phyloP scores from a whole-genome alignment of 2,113 vertebrate genomes.

The Oncorhynchus nerka region DNA sequence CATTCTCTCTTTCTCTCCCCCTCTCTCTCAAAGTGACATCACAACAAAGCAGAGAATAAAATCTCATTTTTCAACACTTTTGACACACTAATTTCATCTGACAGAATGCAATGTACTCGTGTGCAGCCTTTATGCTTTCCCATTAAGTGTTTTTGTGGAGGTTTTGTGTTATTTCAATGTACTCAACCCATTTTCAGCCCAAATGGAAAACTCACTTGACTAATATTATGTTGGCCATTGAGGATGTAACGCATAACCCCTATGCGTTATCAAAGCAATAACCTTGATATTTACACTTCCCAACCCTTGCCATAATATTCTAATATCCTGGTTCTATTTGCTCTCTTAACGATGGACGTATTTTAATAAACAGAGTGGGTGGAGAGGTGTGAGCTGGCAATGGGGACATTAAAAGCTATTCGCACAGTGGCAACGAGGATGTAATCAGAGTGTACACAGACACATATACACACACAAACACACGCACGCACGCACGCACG shows the following conservation, averaged over 20 bases:
- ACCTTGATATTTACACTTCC: constrained; percentile 14
- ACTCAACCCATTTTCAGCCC: constrained; percentile 10
- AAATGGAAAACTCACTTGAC: neutral
- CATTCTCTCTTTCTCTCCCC: neutral
- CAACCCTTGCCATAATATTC: constrained; percentile 12
- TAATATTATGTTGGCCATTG: neutral
- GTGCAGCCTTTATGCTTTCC: constrained; percentile 4
- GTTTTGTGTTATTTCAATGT: neutral
- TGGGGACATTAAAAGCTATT: constrained; percentile 37
- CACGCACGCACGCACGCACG: constrained; percentile 13
- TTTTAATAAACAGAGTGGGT: constrained; percentile 22
- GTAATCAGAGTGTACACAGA: neutral
- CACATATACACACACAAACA: neutral
- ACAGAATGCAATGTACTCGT: constrained; percentile 13
- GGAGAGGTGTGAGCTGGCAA: neutral
- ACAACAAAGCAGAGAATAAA: neutral
- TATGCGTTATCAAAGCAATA: neutral
- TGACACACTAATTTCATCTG: constrained; percentile 25
- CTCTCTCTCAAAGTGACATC: neutral
- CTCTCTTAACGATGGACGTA: constrained; percentile 15
- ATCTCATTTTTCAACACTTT: neutral
- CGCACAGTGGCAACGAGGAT: neutral
- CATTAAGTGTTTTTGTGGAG: neutral
- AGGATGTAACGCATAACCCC: too few relatives aligned
- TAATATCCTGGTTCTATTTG: constrained; percentile 13